Evolutionary conservation across 2,888 invertebrate genomes (phyloP), one percentile per base, ranked within the genome.

Genomic region (Rapana venosa): DNA sequence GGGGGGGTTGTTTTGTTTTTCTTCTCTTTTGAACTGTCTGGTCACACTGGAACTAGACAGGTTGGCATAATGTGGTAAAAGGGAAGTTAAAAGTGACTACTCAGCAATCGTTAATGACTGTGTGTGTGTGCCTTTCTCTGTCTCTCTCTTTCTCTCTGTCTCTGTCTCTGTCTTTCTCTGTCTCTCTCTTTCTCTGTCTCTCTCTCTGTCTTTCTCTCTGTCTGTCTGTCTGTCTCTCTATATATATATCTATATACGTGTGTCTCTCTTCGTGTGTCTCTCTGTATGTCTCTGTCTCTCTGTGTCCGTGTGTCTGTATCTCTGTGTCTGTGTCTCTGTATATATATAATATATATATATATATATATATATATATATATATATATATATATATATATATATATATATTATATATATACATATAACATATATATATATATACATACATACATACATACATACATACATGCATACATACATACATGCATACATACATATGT

Each of bases 281-380:
- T 81, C 32, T 36, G 81, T 81, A 35, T 22, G 35, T 81, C 11
- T 35, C 11, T 81, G 81, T 36, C 32, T 81, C 32, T 32, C 32
- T 81, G 81, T 81, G 81, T 81, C 32, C 35, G 81, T 81, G 32
- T 81, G 81, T 81, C 32, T 81, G 81, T 32, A 35, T 81, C 32
- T 32, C 13, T 81, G 81, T 81, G 81, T 81, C 32, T 81, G 35
- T 81, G 13, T 81, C 32, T 32, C 11, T 32, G 81, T 26, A 35
- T 26, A 22, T 26, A 22, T 26, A n/a, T n/a, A n/a, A n/a, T n/a
- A n/a, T n/a, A 22, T 8, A 35, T 26, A 22, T 77, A n/a, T 77
- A n/a, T 77, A n/a, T 77, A n/a, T 77, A 30, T 77, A n/a, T 77
- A n/a, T 77, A n/a, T 77, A n/a, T 77, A n/a, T 77, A n/a, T 77